phyloP scores from a whole-genome alignment of 2,888 invertebrate species.

The Stenolophus ochropezus region DNA sequence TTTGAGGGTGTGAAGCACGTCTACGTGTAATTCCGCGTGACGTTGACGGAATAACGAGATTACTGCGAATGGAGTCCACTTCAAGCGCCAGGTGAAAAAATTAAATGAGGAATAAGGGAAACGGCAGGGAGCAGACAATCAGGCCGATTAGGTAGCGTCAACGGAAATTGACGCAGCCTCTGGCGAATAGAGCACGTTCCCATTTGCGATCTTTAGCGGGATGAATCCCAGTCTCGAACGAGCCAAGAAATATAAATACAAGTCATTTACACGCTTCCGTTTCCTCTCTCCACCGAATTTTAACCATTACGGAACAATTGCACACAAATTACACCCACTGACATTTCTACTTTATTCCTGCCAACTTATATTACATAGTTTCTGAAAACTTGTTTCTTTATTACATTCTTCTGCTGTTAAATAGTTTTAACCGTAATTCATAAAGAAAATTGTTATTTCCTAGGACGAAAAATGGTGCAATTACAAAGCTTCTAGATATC shows the following conservation, averaged over 20 bases:
- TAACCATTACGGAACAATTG: not conserved
- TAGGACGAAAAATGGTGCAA: not conserved
- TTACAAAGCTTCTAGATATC: too few species aligned
- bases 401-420: not conserved
- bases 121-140: conserved; percentile 35
- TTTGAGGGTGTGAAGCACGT: not conserved
- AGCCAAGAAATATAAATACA: conserved; percentile 35
- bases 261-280: conserved; percentile 25
- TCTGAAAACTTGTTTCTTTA: not conserved
- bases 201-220: conserved; percentile 18
- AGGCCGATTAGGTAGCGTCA: conserved; percentile 27
- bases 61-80: conserved; percentile 47
- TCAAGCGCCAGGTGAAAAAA: conserved; percentile 44
- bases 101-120: conserved; percentile 46
- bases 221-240: conserved; percentile 9
- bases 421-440: not conserved
- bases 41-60: conserved; percentile 55
- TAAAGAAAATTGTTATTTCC: not conserved
- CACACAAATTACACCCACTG: not conserved
- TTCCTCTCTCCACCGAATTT: not conserved
- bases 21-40: conserved; percentile 21
- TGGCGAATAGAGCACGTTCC: not conserved
- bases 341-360: not conserved
- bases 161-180: conserved; percentile 43
- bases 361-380: not conserved